A percentile compares a stretch with the other conserved stretches of the same genome.
Evolutionary conservation across 2,797 vertebrate genomes (phyloP).

Genomic region (Antrozous pallidus): DNA sequence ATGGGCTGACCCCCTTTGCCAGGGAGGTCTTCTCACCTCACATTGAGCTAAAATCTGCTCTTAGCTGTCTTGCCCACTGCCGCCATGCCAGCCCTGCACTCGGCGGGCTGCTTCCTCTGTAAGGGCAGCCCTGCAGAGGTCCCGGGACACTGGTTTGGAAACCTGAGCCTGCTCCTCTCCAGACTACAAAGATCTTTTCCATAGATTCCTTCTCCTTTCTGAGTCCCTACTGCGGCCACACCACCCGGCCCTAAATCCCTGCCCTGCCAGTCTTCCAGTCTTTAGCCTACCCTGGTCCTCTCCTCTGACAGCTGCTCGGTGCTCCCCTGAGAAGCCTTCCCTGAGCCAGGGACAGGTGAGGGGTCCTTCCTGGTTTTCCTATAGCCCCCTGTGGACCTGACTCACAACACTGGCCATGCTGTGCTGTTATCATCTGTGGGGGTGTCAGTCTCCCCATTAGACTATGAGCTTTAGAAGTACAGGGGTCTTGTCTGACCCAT

Average conservation of each 20-base stretch:
- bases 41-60: background rate
- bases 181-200: background rate
- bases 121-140: background rate
- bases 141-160: background rate
- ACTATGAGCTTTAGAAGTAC: background rate
- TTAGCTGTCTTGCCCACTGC: background rate
- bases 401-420: background rate
- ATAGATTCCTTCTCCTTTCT: background rate
- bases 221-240: background rate
- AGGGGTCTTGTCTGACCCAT: background rate
- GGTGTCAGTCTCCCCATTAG: background rate
- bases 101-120: background rate
- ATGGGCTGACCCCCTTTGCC: background rate
- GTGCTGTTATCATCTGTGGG: background rate
- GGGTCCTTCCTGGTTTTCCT: background rate
- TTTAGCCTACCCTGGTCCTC: rapidly evolving
- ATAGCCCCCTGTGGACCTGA: background rate
- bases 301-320: background rate
- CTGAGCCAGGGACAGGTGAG: no score
- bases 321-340: background rate
- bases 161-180: background rate
- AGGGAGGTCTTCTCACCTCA: background rate
- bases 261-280: background rate
- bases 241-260: background rate
- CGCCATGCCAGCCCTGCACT: background rate